Conservation (phyloP, 2,797 vertebrate genomes). For the Triplophysa bombifrons region DNA sequence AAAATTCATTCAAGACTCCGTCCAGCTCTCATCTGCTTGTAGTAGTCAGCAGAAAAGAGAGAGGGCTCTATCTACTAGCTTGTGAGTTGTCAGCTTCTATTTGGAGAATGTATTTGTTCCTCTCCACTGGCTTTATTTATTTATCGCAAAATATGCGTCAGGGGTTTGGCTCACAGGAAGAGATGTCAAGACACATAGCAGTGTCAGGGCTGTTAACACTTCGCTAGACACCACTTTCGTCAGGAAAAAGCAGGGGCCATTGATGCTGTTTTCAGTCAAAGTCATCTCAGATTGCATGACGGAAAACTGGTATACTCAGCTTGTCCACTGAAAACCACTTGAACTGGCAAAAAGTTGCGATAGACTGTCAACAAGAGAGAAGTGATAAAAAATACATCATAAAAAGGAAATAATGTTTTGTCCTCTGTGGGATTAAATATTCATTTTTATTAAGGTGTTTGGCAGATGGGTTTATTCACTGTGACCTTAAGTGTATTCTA, state of each 20-base stretch:
- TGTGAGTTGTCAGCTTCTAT: conserved; percentile 71
- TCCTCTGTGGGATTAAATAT: not conserved
- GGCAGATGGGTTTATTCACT: not conserved
- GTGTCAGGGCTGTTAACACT: conserved; percentile 72
- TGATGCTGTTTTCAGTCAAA: conserved; percentile 65
- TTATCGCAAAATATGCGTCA: conserved; percentile 67
- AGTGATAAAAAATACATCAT: not conserved
- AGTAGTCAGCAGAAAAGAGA: conserved; percentile 69
- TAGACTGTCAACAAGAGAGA: conserved; percentile 14
- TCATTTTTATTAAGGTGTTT: not conserved
- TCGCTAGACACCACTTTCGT: conserved; percentile 62
- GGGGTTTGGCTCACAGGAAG: conserved; percentile 63
- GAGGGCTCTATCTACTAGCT: conserved; percentile 60
- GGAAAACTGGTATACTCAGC: conserved; percentile 33
- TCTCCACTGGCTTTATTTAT: conserved; percentile 71
- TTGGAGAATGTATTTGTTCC: conserved; percentile 67
- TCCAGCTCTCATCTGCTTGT: conserved; percentile 52
- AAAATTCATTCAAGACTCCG: conserved; percentile 60
- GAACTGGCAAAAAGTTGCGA: conserved; percentile 25
- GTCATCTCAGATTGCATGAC: conserved; percentile 55
- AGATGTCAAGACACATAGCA: conserved; percentile 61
- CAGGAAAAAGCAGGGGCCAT: conserved; percentile 52
- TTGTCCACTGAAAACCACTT: conserved; percentile 34
- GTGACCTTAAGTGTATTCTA: not conserved
- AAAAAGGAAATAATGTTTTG: not conserved